Conservation (phyloP, 1,140 invertebrate genomes). For the Laupala kohalensis region DNA sequence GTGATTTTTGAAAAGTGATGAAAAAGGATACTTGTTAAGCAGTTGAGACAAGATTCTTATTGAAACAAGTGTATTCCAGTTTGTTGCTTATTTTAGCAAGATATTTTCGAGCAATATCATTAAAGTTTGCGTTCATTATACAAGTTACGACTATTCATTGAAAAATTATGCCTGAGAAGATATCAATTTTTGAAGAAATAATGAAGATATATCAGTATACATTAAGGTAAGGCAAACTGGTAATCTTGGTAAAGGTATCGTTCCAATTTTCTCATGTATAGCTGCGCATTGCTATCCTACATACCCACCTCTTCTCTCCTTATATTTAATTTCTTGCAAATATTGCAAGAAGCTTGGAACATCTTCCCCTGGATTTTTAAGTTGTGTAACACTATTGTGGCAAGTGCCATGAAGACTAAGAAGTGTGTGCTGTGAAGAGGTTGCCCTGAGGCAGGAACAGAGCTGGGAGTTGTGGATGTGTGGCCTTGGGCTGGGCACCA, state of each 20-base stretch:
- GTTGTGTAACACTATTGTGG: neutral
- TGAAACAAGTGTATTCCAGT: too few relatives aligned
- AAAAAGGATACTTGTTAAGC: too few relatives aligned
- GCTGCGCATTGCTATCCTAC: neutral
- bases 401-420: neutral
- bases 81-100: too few relatives aligned
- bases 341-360: neutral
- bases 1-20: too few relatives aligned
- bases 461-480: neutral
- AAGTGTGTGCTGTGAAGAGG: neutral
- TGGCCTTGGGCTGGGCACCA: neutral
- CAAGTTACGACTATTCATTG: too few relatives aligned
- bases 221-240: neutral
- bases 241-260: neutral
- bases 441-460: neutral
- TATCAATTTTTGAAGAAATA: too few relatives aligned
- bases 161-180: too few relatives aligned
- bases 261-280: neutral
- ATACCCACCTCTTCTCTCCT: neutral
- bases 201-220: too few relatives aligned
- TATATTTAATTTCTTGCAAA: neutral
- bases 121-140: too few relatives aligned
- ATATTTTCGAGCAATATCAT: too few relatives aligned
- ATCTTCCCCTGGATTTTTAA: neutral
- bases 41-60: too few relatives aligned